phyloP scores from a whole-genome alignment of 2,113 vertebrate genomes.

The Neogale vison region DNA sequence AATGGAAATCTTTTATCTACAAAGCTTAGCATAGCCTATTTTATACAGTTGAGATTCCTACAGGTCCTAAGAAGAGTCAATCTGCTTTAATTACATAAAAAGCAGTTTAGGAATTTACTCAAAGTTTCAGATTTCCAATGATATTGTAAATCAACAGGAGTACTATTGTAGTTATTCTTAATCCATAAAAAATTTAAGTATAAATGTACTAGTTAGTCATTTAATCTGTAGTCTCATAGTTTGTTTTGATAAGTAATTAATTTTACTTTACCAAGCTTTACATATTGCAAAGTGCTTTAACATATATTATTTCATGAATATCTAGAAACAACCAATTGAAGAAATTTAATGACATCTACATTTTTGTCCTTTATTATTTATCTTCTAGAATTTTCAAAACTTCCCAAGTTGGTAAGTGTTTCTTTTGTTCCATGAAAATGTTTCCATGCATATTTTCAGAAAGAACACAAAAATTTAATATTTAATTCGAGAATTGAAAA shows the following conservation, averaged over 20 bases:
- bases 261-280: background rate
- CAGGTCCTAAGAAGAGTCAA: background rate
- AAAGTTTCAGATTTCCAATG: background rate
- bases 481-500: constrained; percentile 8
- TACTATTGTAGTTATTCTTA: background rate
- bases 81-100: constrained; percentile 47
- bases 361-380: constrained; percentile 2
- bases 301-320: background rate
- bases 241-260: background rate
- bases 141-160: background rate
- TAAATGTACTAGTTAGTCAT: background rate
- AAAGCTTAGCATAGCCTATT: background rate
- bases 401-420: constrained; percentile 3
- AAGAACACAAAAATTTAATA: constrained; percentile 12
- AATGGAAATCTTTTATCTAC: background rate
- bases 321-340: background rate
- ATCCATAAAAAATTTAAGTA: constrained; percentile 19
- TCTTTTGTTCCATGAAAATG: constrained; percentile 21
- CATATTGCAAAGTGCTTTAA: background rate
- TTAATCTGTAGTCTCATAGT: background rate
- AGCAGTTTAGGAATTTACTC: background rate
- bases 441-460: constrained; percentile 12
- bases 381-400: background rate
- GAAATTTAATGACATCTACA: constrained; percentile 31
- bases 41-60: background rate